phyloP scores from a whole-genome alignment of 2,888 invertebrate species.

The Drosophila longiperda region DNA sequence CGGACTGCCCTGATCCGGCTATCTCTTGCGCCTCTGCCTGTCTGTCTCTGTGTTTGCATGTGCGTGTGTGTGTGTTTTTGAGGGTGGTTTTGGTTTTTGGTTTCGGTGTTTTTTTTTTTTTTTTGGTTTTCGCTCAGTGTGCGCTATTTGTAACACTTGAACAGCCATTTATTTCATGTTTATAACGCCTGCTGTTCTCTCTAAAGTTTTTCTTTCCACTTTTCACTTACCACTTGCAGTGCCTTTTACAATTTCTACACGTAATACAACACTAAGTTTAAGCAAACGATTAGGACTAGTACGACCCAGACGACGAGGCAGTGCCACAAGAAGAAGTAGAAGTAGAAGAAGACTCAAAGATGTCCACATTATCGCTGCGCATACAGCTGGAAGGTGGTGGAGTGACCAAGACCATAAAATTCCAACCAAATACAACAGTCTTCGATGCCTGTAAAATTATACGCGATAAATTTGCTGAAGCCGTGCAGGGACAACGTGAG shows the following conservation, averaged over 20 bases:
- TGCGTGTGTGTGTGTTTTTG: constrained; percentile 16
- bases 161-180: constrained; percentile 52
- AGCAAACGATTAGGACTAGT: constrained; percentile 64
- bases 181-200: constrained; percentile 40
- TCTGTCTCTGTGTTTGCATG: neutral
- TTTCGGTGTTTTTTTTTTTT: constrained; percentile 19
- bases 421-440: constrained; percentile 97
- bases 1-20: constrained; percentile 28
- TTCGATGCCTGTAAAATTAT: constrained; percentile 98
- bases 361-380: constrained; percentile 90
- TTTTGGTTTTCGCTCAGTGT: constrained; percentile 38
- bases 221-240: constrained; percentile 68
- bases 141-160: constrained; percentile 62
- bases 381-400: constrained; percentile 94
- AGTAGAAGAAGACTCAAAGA: constrained; percentile 61
- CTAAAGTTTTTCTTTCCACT: constrained; percentile 25
- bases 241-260: constrained; percentile 77
- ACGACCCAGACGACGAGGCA: constrained; percentile 33
- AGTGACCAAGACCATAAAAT: constrained; percentile 99
- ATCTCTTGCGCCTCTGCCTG: constrained; percentile 32
- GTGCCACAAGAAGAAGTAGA: constrained; percentile 32
- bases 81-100: constrained; percentile 64
- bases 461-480: constrained; percentile 97
- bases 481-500: constrained; percentile 95
- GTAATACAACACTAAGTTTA: constrained; percentile 65